Evolutionary conservation across 2,888 invertebrate species (phyloP).

Genomic region (Diaphora mendica): DNA sequence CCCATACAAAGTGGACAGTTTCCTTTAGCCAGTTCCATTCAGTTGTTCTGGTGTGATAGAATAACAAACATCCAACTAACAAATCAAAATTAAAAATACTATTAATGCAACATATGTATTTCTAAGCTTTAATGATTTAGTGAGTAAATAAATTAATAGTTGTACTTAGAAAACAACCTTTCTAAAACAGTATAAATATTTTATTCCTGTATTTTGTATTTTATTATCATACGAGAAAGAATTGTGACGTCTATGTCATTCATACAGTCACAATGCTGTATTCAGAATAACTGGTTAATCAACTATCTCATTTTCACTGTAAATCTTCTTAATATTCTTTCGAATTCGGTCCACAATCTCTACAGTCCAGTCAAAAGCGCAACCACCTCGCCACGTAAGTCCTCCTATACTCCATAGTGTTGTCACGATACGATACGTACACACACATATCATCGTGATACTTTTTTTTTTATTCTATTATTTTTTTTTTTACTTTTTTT

Average conservation of each 20-base stretch:
- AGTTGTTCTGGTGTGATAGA: no score
- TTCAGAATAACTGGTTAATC: neutral
- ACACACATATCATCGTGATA: neutral
- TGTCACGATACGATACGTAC: neutral
- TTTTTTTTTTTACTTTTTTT: no score
- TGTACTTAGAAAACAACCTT: no score
- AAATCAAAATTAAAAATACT: no score
- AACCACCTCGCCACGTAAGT: neutral
- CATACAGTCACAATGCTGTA: neutral
- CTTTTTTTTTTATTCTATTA: no score
- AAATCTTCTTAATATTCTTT: neutral
- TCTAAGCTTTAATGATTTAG: no score
- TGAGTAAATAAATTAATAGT: no score
- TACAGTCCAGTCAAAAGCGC: neutral
- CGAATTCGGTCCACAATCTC: neutral
- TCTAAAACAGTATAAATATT: neutral
- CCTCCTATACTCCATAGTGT: no score
- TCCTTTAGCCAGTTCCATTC: no score
- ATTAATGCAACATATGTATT: no score
- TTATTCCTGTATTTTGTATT: neutral
- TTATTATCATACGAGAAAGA: neutral
- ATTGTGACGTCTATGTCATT: neutral
- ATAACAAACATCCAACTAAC: no score
- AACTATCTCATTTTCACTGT: neutral
- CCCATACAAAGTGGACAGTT: no score